A percentile compares a stretch with the other conserved stretches of the same genome.
These are phyloP conservation scores for Graphium colonna DNA, from an alignment of 2,888 invertebrate genomes.

Conservation along the genomic window DNA sequence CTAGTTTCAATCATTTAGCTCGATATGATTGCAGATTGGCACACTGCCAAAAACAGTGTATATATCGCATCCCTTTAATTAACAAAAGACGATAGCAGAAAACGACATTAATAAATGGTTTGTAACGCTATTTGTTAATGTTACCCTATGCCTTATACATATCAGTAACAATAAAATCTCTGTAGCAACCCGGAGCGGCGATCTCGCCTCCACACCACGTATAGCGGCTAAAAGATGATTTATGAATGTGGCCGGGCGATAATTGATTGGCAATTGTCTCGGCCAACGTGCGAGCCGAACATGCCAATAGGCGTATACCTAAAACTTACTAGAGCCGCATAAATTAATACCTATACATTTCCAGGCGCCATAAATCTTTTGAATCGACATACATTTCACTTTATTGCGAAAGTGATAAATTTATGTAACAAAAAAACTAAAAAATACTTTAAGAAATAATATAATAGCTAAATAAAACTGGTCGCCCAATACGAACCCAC, in stretches of 20 bases:
- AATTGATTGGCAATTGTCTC: constrained; percentile 49
- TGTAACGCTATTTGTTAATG: too few species aligned
- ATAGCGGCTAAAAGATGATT: constrained; percentile 40
- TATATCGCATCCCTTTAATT: too few species aligned
- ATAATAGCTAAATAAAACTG: too few species aligned
- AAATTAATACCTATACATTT: background rate
- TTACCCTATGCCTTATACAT: background rate
- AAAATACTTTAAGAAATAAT: too few species aligned
- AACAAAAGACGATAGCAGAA: too few species aligned
- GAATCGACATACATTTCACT: too few species aligned
- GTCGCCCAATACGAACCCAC: too few species aligned
- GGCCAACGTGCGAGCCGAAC: constrained; percentile 22
- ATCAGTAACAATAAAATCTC: constrained; percentile 19
- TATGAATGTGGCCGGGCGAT: constrained; percentile 41
- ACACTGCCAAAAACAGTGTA: too few species aligned
- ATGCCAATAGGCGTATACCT: constrained; percentile 8
- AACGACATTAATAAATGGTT: constrained; percentile 13
- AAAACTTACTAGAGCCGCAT: background rate
- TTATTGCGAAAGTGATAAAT: too few species aligned
- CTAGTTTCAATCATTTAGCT: too few species aligned
- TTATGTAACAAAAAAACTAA: too few species aligned
- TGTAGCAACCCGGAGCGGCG: constrained; percentile 18
- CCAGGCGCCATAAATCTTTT: background rate
- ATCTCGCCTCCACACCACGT: constrained; percentile 11
- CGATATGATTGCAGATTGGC: too few species aligned